These are phyloP conservation scores for Drosophila tropicalis DNA, from an alignment of 1,140 invertebrate species.

Conservation along the genomic window DNA sequence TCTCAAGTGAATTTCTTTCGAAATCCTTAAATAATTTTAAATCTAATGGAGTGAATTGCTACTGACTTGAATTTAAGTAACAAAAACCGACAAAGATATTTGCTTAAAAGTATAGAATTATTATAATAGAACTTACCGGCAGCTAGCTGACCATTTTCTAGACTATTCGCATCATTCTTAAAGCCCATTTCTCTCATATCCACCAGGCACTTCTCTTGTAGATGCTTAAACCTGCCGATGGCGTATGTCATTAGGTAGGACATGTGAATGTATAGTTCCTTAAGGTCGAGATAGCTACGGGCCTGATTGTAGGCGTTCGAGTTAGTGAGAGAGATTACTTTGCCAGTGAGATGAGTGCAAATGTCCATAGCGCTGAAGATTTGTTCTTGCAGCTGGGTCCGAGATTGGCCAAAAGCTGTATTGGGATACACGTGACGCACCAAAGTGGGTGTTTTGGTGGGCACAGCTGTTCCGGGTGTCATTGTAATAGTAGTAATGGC, in stretches of 20 bases:
- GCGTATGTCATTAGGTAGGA: conserved; percentile 82
- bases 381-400: conserved; percentile 73
- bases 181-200: conserved; percentile 81
- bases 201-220: conserved; percentile 78
- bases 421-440: conserved; percentile 64
- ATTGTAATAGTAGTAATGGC: conserved; percentile 29
- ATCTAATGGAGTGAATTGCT: no score
- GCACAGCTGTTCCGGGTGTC: background rate
- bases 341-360: conserved; percentile 77
- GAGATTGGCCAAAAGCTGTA: conserved; percentile 61
- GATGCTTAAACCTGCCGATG: conserved; percentile 77
- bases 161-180: conserved; percentile 76
- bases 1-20: no score
- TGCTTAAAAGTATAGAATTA: no score
- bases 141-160: conserved; percentile 78
- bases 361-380: conserved; percentile 81
- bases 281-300: conserved; percentile 70
- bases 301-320: conserved; percentile 81
- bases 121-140: conserved; percentile 64
- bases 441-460: conserved; percentile 34
- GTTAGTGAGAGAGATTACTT: conserved; percentile 77
- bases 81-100: no score
- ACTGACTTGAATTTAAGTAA: no score
- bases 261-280: conserved; percentile 82
- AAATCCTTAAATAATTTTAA: no score